phyloP scores from a whole-genome alignment of 2,888 invertebrate species.

The Ceriagrion tenellum region DNA sequence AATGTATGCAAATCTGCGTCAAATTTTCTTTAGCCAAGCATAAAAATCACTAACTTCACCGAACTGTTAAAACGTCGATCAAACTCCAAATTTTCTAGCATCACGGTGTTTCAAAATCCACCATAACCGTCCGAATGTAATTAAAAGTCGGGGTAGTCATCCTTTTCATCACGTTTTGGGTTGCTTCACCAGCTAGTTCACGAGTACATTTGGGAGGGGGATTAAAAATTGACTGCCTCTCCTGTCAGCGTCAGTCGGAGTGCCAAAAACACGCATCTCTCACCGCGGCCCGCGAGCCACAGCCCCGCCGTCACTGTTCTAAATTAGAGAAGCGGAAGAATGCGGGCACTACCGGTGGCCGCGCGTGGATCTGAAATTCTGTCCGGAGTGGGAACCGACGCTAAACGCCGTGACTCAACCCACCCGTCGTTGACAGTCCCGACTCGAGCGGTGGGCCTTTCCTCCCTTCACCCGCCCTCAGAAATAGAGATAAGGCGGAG shows the following conservation, averaged over 20 bases:
- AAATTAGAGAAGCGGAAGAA: constrained; percentile 1
- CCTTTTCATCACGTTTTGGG: background rate
- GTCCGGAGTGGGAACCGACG: background rate
- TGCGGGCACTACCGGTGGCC: background rate
- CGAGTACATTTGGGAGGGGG: background rate
- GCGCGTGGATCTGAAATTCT: background rate
- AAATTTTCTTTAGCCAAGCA: too few species aligned
- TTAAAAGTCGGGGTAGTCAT: background rate
- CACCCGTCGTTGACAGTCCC: background rate
- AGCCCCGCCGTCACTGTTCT: constrained; percentile 26
- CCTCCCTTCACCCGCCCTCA: background rate
- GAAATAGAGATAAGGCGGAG: constrained; percentile 18
- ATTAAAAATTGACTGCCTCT: background rate
- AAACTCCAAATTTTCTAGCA: too few species aligned
- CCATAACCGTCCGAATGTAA: too few species aligned
- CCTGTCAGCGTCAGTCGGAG: background rate
- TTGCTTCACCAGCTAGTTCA: background rate
- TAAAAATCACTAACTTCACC: too few species aligned
- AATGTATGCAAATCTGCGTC: too few species aligned
- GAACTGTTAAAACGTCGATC: too few species aligned
- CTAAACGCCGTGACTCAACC: constrained; percentile 1
- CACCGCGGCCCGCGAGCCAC: background rate
- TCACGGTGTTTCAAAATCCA: too few species aligned
- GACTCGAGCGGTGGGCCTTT: background rate
- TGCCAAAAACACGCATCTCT: background rate